Percentiles rank a stretch among this genome's conserved stretches.
These are phyloP conservation scores for Cercopithecus mona DNA, from an alignment of 2,113 vertebrate genomes.

Conservation along the genomic window DNA sequence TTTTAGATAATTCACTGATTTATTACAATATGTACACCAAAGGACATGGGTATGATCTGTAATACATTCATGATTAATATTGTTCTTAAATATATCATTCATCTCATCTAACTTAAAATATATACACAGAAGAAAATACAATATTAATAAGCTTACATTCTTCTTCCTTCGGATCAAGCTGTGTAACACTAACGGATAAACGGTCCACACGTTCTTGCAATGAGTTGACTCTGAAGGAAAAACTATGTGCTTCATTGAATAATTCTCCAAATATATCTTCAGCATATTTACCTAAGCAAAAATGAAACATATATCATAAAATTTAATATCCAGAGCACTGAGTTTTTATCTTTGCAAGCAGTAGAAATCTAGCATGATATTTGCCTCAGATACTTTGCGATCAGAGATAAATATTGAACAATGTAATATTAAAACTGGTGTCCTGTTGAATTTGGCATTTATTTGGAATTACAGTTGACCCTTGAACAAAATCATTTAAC, in stretches of 20 bases:
- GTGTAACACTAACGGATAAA: constrained; percentile 97
- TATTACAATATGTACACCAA: background rate
- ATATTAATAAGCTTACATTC: constrained; percentile 91
- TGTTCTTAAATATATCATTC: background rate
- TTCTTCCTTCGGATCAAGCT: constrained; percentile 98
- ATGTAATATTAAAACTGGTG: background rate
- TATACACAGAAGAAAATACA: background rate
- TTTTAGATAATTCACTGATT: background rate
- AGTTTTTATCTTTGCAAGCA: no score
- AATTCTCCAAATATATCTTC: constrained; percentile 99
- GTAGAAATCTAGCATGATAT: no score
- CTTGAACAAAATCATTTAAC: background rate
- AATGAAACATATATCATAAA: constrained; percentile 11
- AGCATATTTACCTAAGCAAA: constrained; percentile 96
- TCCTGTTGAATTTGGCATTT: background rate
- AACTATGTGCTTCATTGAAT: constrained; percentile 98
- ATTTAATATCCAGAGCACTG: background rate
- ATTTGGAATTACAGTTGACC: background rate
- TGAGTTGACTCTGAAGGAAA: constrained; percentile 99
- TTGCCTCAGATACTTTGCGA: background rate
- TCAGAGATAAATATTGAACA: background rate
- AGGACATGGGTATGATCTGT: background rate
- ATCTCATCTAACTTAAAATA: background rate
- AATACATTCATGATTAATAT: background rate
- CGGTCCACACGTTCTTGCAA: constrained; percentile 98